Percentiles rank a stretch among this genome's conserved stretches.
phyloP scores from a whole-genome alignment of 2,888 invertebrate genomes.

The Baccha elongata region DNA sequence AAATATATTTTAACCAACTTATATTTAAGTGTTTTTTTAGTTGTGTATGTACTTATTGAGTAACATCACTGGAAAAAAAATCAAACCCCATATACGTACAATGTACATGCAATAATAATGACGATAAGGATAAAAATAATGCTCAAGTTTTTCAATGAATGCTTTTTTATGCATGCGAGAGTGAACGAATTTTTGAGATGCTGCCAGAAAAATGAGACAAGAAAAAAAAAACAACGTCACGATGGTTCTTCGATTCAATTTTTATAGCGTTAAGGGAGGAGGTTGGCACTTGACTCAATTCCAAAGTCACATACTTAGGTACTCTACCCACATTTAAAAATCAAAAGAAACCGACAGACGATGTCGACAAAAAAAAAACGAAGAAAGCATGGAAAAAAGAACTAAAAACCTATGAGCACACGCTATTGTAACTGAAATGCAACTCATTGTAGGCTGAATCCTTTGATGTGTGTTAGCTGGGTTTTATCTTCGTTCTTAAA shows the following conservation, averaged over 20 bases:
- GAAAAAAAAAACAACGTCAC: slow-evolving; percentile 17
- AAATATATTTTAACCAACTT: too few relatives aligned
- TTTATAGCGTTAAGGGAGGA: slow-evolving; percentile 39
- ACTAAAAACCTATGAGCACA: background rate
- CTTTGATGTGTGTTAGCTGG: slow-evolving; percentile 45
- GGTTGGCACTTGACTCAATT: slow-evolving; percentile 65
- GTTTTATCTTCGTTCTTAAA: slow-evolving; percentile 41
- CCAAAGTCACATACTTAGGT: slow-evolving; percentile 38
- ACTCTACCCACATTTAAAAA: slow-evolving; percentile 9
- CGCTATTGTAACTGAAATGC: slow-evolving; percentile 46
- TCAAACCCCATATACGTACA: too few relatives aligned
- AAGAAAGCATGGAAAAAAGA: slow-evolving; percentile 16
- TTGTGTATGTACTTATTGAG: background rate
- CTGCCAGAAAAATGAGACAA: slow-evolving; percentile 47
- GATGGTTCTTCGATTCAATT: slow-evolving; percentile 55
- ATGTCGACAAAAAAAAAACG: slow-evolving; percentile 7
- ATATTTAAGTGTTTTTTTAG: too few relatives aligned
- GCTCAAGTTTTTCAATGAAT: slow-evolving; percentile 55
- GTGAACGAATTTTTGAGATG: slow-evolving; percentile 40
- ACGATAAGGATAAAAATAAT: slow-evolving; percentile 55
- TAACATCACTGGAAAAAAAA: background rate
- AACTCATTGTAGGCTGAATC: slow-evolving; percentile 43
- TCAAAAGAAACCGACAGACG: slow-evolving; percentile 24
- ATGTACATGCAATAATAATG: slow-evolving; percentile 41
- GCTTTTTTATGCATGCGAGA: slow-evolving; percentile 30